These are phyloP conservation scores for Oreotragus oreotragus DNA, from an alignment of 2,113 vertebrate genomes.

Conservation along the genomic window DNA sequence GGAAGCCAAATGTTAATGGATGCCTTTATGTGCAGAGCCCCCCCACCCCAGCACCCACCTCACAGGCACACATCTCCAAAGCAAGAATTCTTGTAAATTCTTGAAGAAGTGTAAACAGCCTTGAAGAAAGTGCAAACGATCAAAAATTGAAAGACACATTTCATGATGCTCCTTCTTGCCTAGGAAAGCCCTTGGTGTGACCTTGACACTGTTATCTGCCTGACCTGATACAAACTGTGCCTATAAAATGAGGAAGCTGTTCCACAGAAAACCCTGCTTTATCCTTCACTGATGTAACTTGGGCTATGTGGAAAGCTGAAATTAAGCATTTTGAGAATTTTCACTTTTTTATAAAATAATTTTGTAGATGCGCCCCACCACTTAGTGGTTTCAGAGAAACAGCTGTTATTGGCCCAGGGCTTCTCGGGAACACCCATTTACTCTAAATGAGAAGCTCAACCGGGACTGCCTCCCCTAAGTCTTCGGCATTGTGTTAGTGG, in stretches of 20 bases:
- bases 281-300: accelerated
- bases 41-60: not conserved
- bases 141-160: not conserved
- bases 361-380: not conserved
- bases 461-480: not conserved
- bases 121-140: not conserved
- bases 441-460: not conserved
- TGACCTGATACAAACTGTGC: not conserved
- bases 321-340: not conserved
- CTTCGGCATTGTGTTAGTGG: accelerated
- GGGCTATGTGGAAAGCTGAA: not conserved
- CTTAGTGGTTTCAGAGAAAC: not conserved
- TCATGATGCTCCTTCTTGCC: not conserved
- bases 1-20: not conserved
- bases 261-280: not conserved
- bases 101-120: not conserved
- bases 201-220: not conserved
- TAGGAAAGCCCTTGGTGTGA: not conserved
- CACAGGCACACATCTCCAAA: not conserved
- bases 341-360: not conserved
- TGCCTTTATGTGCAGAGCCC: not conserved
- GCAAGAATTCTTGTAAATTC: not conserved
- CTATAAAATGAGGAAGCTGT: not conserved
- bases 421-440: not conserved
- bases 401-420: accelerated